Base-by-base conservation (phyloP, 2,888 invertebrate species). In the Apocheima hispidaria region DNA sequence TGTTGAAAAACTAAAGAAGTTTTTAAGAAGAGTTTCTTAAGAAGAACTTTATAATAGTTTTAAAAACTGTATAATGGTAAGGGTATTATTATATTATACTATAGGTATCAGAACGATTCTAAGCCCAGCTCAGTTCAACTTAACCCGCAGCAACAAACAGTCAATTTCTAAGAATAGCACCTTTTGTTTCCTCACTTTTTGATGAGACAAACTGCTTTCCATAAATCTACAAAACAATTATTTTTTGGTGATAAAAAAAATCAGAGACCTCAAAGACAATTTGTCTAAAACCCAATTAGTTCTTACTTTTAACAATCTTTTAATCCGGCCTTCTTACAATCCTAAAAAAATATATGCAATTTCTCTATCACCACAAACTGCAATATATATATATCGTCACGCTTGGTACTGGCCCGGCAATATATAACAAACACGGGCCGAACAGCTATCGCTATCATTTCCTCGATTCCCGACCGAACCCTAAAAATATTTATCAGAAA, bases 401-500 rank as follows among this genome's bases (percentile, higher is more conserved):
- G 35, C 21, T 49, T 36, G 49, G 14, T 21, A 49, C 48, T 16
- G 10, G 43, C 7, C n/a, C 14, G 23, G 35, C 28, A n/a, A n/a
- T n/a, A n/a, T n/a, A 57, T 60, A 57, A 44, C 28, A 28, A 52
- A 52, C 38, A 49, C n/a, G 20, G 49, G 23, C 41, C 28, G 21
- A 48, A 43, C 26, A 35, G 30, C 52, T 40, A 51, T 56, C 56
- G 61, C 53, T 54, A 54, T 60, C 60, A 60, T 61, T 60, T 52
- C 59, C 50, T 58, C 35, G 60, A 62, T 60, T 51, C 56, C 52
- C 51, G 0, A 26, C 21, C 71, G 79, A 81, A 81, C 78, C 55
- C 64, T 84, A 86, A 83, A 82, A 79, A 72, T 84, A 83, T 84
- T 86, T 82, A 83, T 83, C 79, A 81, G 73, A 71, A 79, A 79